Percentiles rank a stretch among this genome's conserved stretches.
These are phyloP conservation scores for Orussus abietinus DNA, from an alignment of 1,140 invertebrate genomes.

Conservation along the genomic window DNA sequence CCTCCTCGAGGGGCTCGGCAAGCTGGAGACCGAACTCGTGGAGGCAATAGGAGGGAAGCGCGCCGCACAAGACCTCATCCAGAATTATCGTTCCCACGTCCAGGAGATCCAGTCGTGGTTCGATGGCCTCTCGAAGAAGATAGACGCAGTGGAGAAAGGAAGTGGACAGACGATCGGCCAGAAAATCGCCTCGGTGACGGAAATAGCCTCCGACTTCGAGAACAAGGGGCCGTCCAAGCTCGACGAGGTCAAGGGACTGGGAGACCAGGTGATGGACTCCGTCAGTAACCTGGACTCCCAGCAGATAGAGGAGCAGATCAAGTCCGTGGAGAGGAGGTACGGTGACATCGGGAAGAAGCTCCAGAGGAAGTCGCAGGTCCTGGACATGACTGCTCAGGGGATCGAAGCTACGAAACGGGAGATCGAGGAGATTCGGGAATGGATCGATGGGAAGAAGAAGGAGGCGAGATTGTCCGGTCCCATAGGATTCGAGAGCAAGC, in stretches of 20 bases:
- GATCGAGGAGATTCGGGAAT: constrained; percentile 71
- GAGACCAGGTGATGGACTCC: constrained; percentile 68
- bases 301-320: constrained; percentile 83
- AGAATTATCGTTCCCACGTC: constrained; percentile 71
- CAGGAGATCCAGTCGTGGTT: constrained; percentile 76
- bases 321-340: constrained; percentile 76
- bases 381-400: constrained; percentile 76
- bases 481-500: constrained; percentile 71
- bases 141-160: constrained; percentile 78
- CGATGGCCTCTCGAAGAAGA: constrained; percentile 70
- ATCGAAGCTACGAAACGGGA: constrained; percentile 72
- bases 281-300: constrained; percentile 84
- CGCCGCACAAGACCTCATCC: constrained; percentile 70
- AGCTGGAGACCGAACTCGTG: constrained; percentile 64
- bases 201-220: constrained; percentile 68
- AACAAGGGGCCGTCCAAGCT: constrained; percentile 63
- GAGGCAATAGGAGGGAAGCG: constrained; percentile 74
- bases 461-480: constrained; percentile 64
- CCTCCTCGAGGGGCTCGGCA: constrained; percentile 68
- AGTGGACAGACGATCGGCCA: constrained; percentile 77
- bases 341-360: constrained; percentile 80
- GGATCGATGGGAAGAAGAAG: constrained; percentile 73
- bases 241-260: constrained; percentile 65
- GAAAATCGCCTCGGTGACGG: constrained; percentile 69
- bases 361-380: constrained; percentile 74